phyloP scores from a whole-genome alignment of 35 echinoderm and acorn worm species.

The Holothuria glaberrima region DNA sequence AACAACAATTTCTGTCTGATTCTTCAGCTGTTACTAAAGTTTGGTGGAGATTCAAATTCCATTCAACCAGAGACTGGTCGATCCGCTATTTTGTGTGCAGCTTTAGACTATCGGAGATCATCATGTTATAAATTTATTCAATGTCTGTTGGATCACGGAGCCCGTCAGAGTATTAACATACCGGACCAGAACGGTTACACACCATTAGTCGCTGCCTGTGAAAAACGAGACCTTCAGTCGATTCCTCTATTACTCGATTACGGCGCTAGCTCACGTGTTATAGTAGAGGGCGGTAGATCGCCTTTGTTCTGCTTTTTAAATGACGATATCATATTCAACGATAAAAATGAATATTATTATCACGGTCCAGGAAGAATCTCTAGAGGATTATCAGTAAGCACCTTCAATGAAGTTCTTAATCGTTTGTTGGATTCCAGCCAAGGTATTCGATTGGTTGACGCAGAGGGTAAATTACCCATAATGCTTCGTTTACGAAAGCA shows the following conservation, averaged over 20 bases:
- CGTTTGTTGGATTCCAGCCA: not conserved
- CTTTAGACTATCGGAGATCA: slow-evolving; percentile 11
- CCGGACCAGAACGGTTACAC: slow-evolving; percentile 38
- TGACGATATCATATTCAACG: not conserved
- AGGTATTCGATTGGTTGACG: slow-evolving; percentile 1
- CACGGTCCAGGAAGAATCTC: slow-evolving; percentile 9
- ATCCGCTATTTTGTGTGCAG: slow-evolving; percentile 20
- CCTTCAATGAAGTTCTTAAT: slow-evolving; percentile 45
- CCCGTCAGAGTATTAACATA: slow-evolving; percentile 18
- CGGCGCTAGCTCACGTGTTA: slow-evolving; percentile 11
- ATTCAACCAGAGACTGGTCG: slow-evolving; percentile 1
- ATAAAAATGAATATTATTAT: not conserved
- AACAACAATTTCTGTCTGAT: not conserved
- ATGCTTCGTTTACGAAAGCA: not conserved
- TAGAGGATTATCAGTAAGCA: not conserved
- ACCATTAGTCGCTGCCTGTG: slow-evolving; percentile 35
- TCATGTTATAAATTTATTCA: not conserved
- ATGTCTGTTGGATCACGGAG: not conserved
- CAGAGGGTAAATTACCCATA: slow-evolving; percentile 17
- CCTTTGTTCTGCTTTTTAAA: slow-evolving; percentile 37
- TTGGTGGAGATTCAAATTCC: slow-evolving; percentile 36
- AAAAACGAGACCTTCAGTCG: slow-evolving; percentile 14
- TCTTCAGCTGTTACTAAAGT: slow-evolving; percentile 29
- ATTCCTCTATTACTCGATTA: slow-evolving; percentile 22
- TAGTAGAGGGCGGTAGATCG: not conserved